These are phyloP conservation scores for Agonopterix arenella DNA, from an alignment of 2,888 invertebrate species.

Conservation along the genomic window DNA sequence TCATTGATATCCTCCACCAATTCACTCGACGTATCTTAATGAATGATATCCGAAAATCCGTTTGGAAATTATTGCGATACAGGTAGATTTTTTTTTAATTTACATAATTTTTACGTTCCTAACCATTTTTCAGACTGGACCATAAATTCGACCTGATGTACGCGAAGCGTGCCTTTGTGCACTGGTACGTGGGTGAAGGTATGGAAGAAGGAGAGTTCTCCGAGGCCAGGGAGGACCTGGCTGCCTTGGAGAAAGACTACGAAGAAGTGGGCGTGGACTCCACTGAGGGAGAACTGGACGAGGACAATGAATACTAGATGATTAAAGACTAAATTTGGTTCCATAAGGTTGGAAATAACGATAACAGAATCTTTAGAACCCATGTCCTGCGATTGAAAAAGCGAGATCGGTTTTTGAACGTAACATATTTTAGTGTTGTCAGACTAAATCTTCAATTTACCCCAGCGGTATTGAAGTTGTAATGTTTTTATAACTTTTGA, in stretches of 20 bases:
- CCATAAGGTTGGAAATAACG: background rate
- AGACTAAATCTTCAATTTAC: background rate
- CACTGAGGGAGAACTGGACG: conserved; percentile 81
- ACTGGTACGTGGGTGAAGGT: conserved; percentile 94
- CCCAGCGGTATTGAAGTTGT: too few relatives aligned
- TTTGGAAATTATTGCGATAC: too few relatives aligned
- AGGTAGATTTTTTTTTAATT: too few relatives aligned
- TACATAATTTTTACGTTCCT: too few relatives aligned
- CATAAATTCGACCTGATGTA: conserved; percentile 98
- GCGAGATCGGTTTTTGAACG: background rate
- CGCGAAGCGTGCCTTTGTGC: conserved; percentile 96
- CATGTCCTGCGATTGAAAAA: background rate
- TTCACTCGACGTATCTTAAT: too few relatives aligned
- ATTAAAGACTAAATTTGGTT: background rate
- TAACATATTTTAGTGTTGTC: background rate
- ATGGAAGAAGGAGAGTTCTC: conserved; percentile 93
- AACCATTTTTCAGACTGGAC: conserved; percentile 80
- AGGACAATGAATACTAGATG: conserved; percentile 80
- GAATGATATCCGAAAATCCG: too few relatives aligned
- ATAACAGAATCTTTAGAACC: background rate
- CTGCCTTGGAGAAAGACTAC: conserved; percentile 87
- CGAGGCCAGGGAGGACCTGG: conserved; percentile 91
- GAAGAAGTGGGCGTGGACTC: conserved; percentile 88
- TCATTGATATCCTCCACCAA: too few relatives aligned
- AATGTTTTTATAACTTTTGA: background rate